Evolutionary conservation across 2,113 vertebrate genomes (phyloP).

Genomic region (Ageneiosus marmoratus): DNA sequence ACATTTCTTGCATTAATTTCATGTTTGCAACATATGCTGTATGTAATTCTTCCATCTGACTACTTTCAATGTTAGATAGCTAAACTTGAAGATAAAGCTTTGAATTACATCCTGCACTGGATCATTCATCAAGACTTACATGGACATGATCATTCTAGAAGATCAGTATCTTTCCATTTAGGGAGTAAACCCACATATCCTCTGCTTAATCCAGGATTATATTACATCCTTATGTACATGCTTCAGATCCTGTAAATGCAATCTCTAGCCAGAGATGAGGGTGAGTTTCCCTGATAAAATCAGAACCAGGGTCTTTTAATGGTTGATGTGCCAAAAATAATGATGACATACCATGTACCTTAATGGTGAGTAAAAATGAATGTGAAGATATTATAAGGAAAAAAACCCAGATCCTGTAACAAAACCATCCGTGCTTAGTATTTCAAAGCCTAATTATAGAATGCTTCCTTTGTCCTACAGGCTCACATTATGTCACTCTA

Average conservation of each 20-base stretch:
- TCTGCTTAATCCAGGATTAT: slow-evolving; percentile 17
- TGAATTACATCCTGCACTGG: not conserved
- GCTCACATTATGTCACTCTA: not conserved
- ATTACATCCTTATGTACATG: slow-evolving; percentile 12
- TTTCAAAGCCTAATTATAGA: not conserved
- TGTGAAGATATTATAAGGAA: not conserved
- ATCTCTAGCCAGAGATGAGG: slow-evolving; percentile 12
- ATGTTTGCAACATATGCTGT: not conserved
- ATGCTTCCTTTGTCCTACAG: not conserved
- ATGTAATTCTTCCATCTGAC: not conserved
- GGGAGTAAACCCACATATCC: slow-evolving; percentile 21
- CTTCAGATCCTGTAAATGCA: slow-evolving; percentile 7
- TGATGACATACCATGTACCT: not conserved
- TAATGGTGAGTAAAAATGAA: too few relatives aligned
- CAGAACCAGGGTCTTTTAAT: slow-evolving; percentile 1
- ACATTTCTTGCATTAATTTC: not conserved
- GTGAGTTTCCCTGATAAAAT: slow-evolving; percentile 1
- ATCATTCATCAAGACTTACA: slow-evolving; percentile 24
- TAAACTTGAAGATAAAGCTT: not conserved
- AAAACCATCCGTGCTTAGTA: not conserved
- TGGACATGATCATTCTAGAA: slow-evolving; percentile 21
- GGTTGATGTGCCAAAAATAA: not conserved
- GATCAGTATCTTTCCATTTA: slow-evolving; percentile 34
- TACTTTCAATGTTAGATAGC: not conserved
- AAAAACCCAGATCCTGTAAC: not conserved